Evolutionary conservation across 2,113 vertebrate genomes (phyloP).

Genomic region (Platysteira castanea): DNA sequence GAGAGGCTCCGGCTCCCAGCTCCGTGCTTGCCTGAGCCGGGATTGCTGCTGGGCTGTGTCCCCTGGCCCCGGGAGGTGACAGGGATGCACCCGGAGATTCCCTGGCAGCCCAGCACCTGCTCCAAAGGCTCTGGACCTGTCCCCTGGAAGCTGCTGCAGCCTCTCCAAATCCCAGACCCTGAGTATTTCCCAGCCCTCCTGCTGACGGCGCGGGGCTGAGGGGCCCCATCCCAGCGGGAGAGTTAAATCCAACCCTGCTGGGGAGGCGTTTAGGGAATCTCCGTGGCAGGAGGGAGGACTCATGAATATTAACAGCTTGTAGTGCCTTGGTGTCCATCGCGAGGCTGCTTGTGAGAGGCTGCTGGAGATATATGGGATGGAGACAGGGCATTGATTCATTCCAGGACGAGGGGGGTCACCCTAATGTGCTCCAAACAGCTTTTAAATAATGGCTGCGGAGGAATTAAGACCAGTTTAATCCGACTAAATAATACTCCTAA

Average conservation of each 20-base stretch:
- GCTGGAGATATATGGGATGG: not conserved
- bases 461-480: slow-evolving; percentile 45
- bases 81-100: not conserved
- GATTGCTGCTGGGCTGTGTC: not conserved
- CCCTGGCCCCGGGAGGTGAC: not conserved
- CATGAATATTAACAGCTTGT: not conserved
- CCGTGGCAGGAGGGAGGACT: not conserved
- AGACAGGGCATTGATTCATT: not conserved
- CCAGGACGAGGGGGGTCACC: not conserved
- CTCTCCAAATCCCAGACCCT: accelerated
- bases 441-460: not conserved
- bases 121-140: not conserved
- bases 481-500: slow-evolving; percentile 26
- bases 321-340: not conserved
- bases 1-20: not conserved
- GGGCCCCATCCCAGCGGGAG: not conserved
- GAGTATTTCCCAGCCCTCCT: not conserved
- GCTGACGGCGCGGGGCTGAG: not conserved
- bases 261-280: not conserved
- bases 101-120: not conserved
- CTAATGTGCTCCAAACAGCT: not conserved
- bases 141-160: not conserved
- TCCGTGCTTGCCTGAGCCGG: accelerated
- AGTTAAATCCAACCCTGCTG: not conserved
- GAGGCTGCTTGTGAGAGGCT: not conserved